Evolutionary conservation across 2,888 invertebrate genomes (phyloP), one percentile per base, ranked within the genome.

Genomic region (Nycteola revayana): DNA sequence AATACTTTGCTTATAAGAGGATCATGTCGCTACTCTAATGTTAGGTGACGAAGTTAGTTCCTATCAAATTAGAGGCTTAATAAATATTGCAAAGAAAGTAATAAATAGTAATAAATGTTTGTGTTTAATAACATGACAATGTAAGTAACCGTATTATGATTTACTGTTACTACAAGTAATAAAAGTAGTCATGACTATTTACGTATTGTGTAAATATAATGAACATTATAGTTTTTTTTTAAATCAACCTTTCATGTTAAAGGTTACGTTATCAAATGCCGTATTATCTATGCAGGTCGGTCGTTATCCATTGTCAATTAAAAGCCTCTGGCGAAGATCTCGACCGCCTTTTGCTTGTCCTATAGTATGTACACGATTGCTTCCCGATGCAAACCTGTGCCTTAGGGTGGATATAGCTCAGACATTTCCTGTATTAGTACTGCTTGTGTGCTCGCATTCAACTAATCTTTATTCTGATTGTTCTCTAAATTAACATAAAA

Each of bases 281-380:
- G 14, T 14, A n/a, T n/a, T n/a, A 14, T 82, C 77, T 71, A 64
- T 61, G 65, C 66, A 60, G 74, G 71, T 72, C 67, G 71, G 56
- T 67, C 65, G 65, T 67, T 67, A 72, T 75, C 73, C 66, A 78
- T 83, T 84, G 82, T 83, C 83, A 83, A 85, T 86, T 85, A 84
- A 80, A 78, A 76, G 73, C 78, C 77, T 54, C 65, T 68, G 73
- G 79, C 75, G 62, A 52, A 66, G 69, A 75, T 72, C 62, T 69
- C 74, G 76, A 76, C 82, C 81, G 81, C 80, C 83, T 76, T 81
- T 81, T 80, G 73, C 84, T 78, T 84, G 81, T 83, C 75, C 73
- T 75, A 67, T 72, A 71, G 60, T 70, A 70, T 66, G 66, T 66
- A 74, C 73, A 72, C 70, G 73, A 82, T 81, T 82, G 80, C 77